Evolutionary conservation across 2,888 invertebrate genomes (phyloP).

Genomic region (Julus scandinavius): DNA sequence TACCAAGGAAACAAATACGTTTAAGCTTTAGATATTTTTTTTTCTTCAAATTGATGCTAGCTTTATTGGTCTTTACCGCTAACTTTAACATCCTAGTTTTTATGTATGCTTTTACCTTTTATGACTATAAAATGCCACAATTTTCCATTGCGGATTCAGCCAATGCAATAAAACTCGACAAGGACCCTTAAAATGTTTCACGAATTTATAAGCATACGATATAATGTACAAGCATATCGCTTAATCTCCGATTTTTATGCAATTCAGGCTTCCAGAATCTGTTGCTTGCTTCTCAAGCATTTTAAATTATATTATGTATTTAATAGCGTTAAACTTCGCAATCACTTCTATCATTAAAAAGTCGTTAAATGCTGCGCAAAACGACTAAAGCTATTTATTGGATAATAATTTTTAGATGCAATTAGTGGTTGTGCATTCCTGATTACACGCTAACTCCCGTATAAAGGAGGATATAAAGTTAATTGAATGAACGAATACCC

Average conservation of each 20-base stretch:
- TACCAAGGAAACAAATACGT: background rate
- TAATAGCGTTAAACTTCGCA: background rate
- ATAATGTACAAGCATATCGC: background rate
- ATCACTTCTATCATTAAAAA: background rate
- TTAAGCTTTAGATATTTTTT: background rate
- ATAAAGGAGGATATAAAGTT: background rate
- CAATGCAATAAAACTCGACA: background rate
- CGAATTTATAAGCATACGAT: background rate
- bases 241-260: background rate
- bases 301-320: background rate
- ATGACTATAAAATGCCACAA: background rate
- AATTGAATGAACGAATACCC: background rate
- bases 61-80: background rate
- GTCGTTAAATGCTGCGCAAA: conserved; percentile 9
- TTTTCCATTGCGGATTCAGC: background rate
- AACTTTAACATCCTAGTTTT: background rate
- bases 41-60: background rate
- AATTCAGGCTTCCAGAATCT: background rate
- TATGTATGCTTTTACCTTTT: background rate
- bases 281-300: background rate
- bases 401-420: conserved; percentile 17
- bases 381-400: conserved; percentile 4
- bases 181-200: background rate
- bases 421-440: conserved; percentile 26
- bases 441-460: background rate